Evolutionary conservation across 2,113 vertebrate species (phyloP).

Genomic region (Tiliqua scincoides): DNA sequence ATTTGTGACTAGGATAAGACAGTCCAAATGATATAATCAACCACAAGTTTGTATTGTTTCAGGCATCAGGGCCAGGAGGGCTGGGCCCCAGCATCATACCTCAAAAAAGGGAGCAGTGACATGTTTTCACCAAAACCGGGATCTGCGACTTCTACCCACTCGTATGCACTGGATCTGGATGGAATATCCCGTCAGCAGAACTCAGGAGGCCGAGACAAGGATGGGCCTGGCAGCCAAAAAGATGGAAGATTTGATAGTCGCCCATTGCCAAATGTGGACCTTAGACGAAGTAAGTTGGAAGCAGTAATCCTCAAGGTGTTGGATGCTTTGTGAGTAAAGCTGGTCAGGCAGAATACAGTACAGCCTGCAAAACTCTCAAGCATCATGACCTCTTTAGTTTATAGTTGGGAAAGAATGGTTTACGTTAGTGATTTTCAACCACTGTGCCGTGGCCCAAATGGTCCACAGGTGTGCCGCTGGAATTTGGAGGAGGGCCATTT

Average conservation of each 20-base stretch:
- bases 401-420: neutral
- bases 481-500: too few species aligned
- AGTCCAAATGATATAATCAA: neutral
- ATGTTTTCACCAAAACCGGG: conserved; percentile 82
- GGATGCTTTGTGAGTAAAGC: rapidly evolving
- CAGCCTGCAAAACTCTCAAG: neutral
- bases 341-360: rapidly evolving
- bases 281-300: conserved; percentile 79
- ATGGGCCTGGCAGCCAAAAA: conserved; percentile 78
- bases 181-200: conserved; percentile 83
- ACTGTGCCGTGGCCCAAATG: too few species aligned
- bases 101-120: conserved; percentile 88
- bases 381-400: neutral
- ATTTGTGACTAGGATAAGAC: neutral
- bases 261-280: conserved; percentile 74
- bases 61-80: conserved; percentile 95
- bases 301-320: rapidly evolving
- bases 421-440: too few species aligned
- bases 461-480: too few species aligned
- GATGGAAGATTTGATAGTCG: conserved; percentile 74
- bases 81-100: conserved; percentile 97
- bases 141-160: conserved; percentile 76
- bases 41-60: neutral
- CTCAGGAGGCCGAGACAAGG: conserved; percentile 73
- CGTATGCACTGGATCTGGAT: conserved; percentile 87